Base-by-base conservation (phyloP, 2,888 invertebrate genomes). In the Steinernema hermaphroditum region DNA sequence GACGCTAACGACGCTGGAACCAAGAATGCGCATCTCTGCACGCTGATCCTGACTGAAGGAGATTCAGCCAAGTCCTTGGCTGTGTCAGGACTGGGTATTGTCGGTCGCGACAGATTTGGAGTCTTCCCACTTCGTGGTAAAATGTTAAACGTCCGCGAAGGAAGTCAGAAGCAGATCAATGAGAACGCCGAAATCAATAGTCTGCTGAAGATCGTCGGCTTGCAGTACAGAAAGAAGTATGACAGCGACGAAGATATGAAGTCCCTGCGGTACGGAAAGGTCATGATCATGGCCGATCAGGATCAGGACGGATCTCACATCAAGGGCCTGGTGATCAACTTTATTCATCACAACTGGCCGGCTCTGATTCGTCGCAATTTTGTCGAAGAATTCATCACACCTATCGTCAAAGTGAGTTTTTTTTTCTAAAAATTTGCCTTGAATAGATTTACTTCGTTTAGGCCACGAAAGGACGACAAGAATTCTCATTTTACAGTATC, bases 241-340 rank as follows among this genome's bases (percentile, higher is more conserved):
- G 91, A 92, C 72, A 89, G 90, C 0, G 87, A 90, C 0, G 94
- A 94, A 32, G 96, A 96, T 87, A 88, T 98, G 84, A 94, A 94
- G 87, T 91, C 92, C 0, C 89, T 99, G 70, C 91, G 96, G 71
- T 96, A 96, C 82, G 96, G 96, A 69, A 94, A 93, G 89, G 90
- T 97, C 68, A 98, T 98, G 97, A 97, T 98, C 76, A 98, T 98
- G 97, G 96, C 97, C 71, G 96, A 97, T 96, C 96, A 96, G 87
- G 89, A 90, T 92, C 96, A 96, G 89, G 98, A 98, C 86, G 98
- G 98, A 41, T 97, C 97, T 0, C 98, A 98, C 87, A 98, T 98
- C 83, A 98, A 97, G 89, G 98, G 98, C 2, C 89, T 99, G 16
- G 90, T 99, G 68, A 96, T 99, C 74, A 99, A 99, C 89, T 98